These are phyloP conservation scores for Lycia hirtaria DNA, from an alignment of 2,888 invertebrate species.

Conservation along the genomic window DNA sequence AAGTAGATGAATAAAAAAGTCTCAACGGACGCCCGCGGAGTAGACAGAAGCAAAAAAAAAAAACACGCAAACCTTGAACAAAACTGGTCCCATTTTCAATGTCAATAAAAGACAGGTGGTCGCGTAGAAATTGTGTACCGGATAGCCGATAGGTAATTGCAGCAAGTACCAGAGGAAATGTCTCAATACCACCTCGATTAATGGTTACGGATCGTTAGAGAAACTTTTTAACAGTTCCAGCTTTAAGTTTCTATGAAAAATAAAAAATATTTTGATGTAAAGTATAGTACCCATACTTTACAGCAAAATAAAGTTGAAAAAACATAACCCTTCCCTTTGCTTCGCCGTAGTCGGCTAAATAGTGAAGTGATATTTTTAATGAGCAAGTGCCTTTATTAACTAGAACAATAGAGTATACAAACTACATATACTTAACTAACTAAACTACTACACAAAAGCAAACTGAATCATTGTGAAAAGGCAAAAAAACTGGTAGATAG, in stretches of 20 bases:
- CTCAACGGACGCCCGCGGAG: constrained; percentile 25
- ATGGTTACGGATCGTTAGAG: constrained; percentile 22
- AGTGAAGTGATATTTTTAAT: too few species aligned
- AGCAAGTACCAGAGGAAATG: constrained; percentile 40
- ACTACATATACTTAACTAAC: too few species aligned
- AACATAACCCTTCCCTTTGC: too few species aligned
- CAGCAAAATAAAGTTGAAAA: too few species aligned
- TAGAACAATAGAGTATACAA: too few species aligned
- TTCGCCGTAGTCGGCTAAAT: too few species aligned
- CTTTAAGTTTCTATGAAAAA: constrained; percentile 13
- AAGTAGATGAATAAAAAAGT: constrained; percentile 27
- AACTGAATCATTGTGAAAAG: too few species aligned
- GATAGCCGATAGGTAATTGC: constrained; percentile 36
- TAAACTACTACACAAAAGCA: too few species aligned
- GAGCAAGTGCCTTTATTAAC: too few species aligned
- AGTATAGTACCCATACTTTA: too few species aligned
- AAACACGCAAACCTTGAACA: constrained; percentile 38
- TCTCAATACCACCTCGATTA: constrained; percentile 35
- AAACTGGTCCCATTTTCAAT: constrained; percentile 42
- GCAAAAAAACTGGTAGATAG: too few species aligned
- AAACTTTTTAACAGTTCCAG: constrained; percentile 25
- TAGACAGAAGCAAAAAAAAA: constrained; percentile 35
- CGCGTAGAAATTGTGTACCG: constrained; percentile 39
- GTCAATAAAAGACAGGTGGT: constrained; percentile 39
- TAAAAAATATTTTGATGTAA: background rate